These are phyloP conservation scores for Notolabrus celidotus DNA, from an alignment of 2,797 vertebrate genomes.

Conservation along the genomic window DNA sequence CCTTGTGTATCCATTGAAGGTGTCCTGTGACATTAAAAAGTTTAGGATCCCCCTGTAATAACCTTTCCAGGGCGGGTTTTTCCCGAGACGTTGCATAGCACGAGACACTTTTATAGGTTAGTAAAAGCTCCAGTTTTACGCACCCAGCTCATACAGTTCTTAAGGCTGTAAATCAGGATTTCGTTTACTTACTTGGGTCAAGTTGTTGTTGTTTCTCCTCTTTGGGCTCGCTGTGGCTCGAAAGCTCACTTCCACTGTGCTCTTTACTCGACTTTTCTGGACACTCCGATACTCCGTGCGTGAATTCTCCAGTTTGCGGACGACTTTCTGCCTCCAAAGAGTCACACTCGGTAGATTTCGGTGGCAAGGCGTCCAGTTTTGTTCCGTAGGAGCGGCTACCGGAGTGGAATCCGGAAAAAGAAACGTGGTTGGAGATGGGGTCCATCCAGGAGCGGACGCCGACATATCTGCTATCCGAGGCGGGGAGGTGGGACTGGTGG, in stretches of 20 bases:
- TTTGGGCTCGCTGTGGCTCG: slow-evolving; percentile 92
- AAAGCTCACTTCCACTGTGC: slow-evolving; percentile 88
- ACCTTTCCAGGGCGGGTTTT: slow-evolving; percentile 86
- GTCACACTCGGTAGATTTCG: slow-evolving; percentile 83
- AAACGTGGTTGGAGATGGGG: slow-evolving; percentile 90
- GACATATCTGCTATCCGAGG: slow-evolving; percentile 91
- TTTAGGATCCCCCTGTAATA: slow-evolving; percentile 60
- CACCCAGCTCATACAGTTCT: slow-evolving; percentile 95
- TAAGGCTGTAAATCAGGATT: slow-evolving; percentile 94
- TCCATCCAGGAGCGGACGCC: slow-evolving; percentile 96
- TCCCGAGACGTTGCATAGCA: slow-evolving; percentile 87
- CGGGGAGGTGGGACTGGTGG: slow-evolving; percentile 90
- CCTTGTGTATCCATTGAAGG: slow-evolving; percentile 31
- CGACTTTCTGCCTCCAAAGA: slow-evolving; percentile 85
- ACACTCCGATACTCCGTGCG: slow-evolving; percentile 86
- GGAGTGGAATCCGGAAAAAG: slow-evolving; percentile 87
- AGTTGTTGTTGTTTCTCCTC: slow-evolving; percentile 97
- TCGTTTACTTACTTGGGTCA: slow-evolving; percentile 98
- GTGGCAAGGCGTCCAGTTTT: slow-evolving; percentile 87
- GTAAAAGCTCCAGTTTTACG: slow-evolving; percentile 99
- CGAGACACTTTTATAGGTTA: slow-evolving; percentile 99
- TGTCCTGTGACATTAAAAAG: slow-evolving; percentile 54
- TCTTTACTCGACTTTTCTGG: slow-evolving; percentile 86
- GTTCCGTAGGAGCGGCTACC: slow-evolving; percentile 88
- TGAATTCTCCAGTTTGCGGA: slow-evolving; percentile 85